These are phyloP conservation scores for Passer montanus DNA, from an alignment of 2,113 vertebrate genomes.

Conservation along the genomic window DNA sequence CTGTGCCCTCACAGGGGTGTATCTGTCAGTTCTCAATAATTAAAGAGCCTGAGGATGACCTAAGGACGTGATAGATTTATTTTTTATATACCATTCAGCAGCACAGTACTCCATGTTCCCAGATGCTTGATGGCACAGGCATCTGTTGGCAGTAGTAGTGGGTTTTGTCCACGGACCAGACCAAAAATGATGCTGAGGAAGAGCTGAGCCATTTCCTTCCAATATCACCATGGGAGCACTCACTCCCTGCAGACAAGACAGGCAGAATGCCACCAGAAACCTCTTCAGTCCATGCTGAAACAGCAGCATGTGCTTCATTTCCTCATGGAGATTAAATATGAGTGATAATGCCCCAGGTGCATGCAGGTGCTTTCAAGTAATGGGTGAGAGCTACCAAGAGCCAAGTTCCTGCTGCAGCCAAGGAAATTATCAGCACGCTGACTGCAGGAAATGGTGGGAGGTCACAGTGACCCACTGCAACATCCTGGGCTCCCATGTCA, in stretches of 20 bases:
- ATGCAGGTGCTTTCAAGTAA: background rate
- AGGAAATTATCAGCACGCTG: background rate
- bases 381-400: background rate
- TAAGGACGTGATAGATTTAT: background rate
- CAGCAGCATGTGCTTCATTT: background rate
- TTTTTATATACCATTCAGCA: background rate
- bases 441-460: background rate
- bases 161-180: background rate
- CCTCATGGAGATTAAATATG: background rate
- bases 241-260: background rate
- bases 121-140: background rate
- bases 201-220: background rate
- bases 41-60: constrained; percentile 38
- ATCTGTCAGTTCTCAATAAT: constrained; percentile 46
- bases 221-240: background rate
- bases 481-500: background rate
- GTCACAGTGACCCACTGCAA: background rate
- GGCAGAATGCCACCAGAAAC: background rate
- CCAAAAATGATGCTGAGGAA: background rate
- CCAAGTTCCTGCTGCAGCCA: background rate
- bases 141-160: background rate
- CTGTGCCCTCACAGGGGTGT: background rate
- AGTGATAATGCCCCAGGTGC: background rate
- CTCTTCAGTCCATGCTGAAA: background rate
- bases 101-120: background rate